Conservation (phyloP, 2,888 invertebrate species). For the Eupithecia tripunctaria region DNA sequence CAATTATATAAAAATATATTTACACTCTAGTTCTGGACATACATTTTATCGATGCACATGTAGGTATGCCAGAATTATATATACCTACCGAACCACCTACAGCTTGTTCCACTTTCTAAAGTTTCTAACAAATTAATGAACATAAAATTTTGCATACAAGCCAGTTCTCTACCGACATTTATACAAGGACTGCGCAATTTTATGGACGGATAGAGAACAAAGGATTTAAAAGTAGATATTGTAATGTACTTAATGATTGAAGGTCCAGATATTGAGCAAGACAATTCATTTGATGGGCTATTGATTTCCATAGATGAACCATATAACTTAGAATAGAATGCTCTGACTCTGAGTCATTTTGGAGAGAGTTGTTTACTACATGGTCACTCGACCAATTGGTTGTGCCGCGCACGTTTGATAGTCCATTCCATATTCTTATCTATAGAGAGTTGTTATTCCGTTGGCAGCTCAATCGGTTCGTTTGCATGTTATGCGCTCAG, state of each 20-base stretch:
- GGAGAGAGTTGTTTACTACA: slow-evolving; percentile 45
- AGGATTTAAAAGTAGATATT: neutral
- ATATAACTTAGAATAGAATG: slow-evolving; percentile 28
- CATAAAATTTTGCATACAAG: slow-evolving; percentile 29
- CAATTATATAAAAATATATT: too few relatives aligned
- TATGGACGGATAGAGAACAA: neutral
- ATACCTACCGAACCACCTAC: neutral
- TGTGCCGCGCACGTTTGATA: slow-evolving; percentile 38
- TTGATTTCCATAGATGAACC: slow-evolving; percentile 16
- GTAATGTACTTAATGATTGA: neutral
- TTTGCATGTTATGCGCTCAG: slow-evolving; percentile 4
- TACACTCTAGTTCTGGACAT: too few relatives aligned
- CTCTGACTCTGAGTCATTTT: slow-evolving; percentile 35
- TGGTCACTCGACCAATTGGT: slow-evolving; percentile 38
- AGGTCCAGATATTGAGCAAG: neutral
- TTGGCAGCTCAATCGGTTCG: slow-evolving; percentile 17
- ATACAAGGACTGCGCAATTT: slow-evolving; percentile 16
- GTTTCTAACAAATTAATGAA: slow-evolving; percentile 25
- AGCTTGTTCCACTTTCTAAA: slow-evolving; percentile 31
- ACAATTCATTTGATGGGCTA: neutral
- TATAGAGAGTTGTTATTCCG: slow-evolving; percentile 23
- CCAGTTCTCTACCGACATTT: slow-evolving; percentile 20
- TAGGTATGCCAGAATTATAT: neutral
- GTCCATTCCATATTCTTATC: slow-evolving; percentile 37
- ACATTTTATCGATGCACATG: neutral